These are phyloP conservation scores for Peribatodes rhomboidaria DNA, from an alignment of 2,888 invertebrate species.

Conservation along the genomic window DNA sequence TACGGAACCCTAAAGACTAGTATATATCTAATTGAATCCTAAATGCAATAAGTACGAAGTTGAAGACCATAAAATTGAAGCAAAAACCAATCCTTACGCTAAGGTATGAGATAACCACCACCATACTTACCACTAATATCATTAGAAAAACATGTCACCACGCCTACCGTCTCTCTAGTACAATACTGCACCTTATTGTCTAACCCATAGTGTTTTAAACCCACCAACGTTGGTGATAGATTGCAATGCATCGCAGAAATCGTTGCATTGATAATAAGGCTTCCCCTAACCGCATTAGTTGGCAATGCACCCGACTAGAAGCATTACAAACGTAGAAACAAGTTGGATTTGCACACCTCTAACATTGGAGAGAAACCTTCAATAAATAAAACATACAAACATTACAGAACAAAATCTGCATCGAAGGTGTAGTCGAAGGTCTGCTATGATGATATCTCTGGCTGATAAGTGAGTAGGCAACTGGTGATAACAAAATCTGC, in stretches of 20 bases:
- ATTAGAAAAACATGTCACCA: slow-evolving; percentile 28
- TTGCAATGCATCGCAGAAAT: slow-evolving; percentile 21
- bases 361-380: neutral
- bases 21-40: too few relatives aligned
- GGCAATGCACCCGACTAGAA: slow-evolving; percentile 28
- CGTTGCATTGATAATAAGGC: slow-evolving; percentile 33
- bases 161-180: neutral
- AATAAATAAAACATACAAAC: too few relatives aligned
- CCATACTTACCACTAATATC: slow-evolving; percentile 23
- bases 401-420: too few relatives aligned
- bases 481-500: slow-evolving; percentile 4
- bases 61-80: slow-evolving; percentile 4
- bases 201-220: neutral
- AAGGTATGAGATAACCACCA: neutral
- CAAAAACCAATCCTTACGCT: slow-evolving; percentile 2
- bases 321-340: slow-evolving; percentile 36
- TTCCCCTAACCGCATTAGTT: slow-evolving; percentile 45
- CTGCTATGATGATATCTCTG: neutral
- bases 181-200: slow-evolving; percentile 10
- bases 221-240: neutral
- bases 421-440: slow-evolving; percentile 2
- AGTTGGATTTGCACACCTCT: neutral
- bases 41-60: too few relatives aligned
- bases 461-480: neutral
- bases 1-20: too few relatives aligned